phyloP scores from a whole-genome alignment of 2,888 invertebrate species.

The Euproctis similis region DNA sequence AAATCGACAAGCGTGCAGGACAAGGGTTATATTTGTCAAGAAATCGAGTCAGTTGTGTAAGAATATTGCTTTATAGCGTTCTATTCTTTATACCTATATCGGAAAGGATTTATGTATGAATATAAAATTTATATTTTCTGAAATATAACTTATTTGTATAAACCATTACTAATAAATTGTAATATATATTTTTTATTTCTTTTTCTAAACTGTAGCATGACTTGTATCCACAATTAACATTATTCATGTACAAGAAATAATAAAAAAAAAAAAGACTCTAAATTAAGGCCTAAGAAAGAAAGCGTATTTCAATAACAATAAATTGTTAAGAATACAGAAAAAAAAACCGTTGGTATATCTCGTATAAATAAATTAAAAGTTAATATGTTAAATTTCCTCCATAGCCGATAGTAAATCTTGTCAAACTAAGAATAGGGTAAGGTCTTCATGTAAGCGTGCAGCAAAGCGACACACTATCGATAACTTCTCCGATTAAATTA shows the following conservation, averaged over 20 bases:
- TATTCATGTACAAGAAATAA: no score
- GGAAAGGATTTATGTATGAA: no score
- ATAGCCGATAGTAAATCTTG: slow-evolving; percentile 22
- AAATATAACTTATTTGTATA: no score
- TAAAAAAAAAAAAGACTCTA: not conserved
- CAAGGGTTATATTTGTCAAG: no score
- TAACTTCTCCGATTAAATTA: not conserved
- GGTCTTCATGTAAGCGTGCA: slow-evolving; percentile 11
- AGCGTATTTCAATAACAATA: slow-evolving; percentile 17
- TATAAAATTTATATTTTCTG: no score
- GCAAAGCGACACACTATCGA: not conserved
- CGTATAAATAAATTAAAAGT: slow-evolving; percentile 22
- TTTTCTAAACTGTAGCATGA: slow-evolving; percentile 1
- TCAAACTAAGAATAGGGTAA: slow-evolving; percentile 6
- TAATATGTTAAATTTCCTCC: slow-evolving; percentile 19
- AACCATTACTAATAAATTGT: no score
- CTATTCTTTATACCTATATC: no score
- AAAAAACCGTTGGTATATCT: slow-evolving; percentile 8
- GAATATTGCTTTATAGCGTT: no score
- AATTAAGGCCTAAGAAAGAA: slow-evolving; percentile 7
- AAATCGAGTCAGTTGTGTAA: no score
- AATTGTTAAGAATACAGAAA: no score
- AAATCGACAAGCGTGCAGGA: no score
- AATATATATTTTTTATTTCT: no score
- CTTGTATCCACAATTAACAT: not conserved